Conservation (phyloP, 64 coral and sea anemone species). For the Cladopsammia gracilis region DNA sequence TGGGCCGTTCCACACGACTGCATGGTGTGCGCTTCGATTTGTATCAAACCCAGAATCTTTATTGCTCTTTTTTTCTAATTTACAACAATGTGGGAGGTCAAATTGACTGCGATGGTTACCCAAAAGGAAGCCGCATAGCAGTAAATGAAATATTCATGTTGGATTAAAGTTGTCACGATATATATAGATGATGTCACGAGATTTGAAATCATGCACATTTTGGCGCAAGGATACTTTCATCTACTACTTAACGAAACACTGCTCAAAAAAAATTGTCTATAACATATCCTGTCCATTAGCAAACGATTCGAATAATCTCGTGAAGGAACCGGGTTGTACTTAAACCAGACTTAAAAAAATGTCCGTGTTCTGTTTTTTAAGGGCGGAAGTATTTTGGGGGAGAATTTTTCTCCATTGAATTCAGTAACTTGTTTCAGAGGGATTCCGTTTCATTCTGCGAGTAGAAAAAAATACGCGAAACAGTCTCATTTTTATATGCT, state of each 20-base stretch:
- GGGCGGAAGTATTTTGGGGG: neutral
- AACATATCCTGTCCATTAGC: constrained; percentile 21
- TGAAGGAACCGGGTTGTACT: neutral
- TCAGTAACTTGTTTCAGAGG: neutral
- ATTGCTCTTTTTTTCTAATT: constrained; percentile 63
- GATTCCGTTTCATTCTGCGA: no score
- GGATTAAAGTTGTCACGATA: constrained; percentile 59
- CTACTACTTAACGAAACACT: neutral
- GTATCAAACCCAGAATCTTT: constrained; percentile 24
- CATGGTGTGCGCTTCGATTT: neutral
- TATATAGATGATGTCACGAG: constrained; percentile 3
- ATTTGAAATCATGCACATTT: constrained; percentile 27
- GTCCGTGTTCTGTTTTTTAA: neutral
- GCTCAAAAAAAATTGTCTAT: neutral
- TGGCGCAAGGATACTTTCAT: neutral
- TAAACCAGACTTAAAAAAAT: neutral
- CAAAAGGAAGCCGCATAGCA: constrained; percentile 84
- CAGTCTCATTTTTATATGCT: no score
- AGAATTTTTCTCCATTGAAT: neutral
- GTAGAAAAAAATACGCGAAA: no score
- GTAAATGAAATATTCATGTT: constrained; percentile 57
- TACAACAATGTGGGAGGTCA: constrained; percentile 95
- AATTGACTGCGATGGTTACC: constrained; percentile 24
- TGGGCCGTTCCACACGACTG: neutral
- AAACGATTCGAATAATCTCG: neutral